Conservation (phyloP, 2,888 invertebrate genomes). For the Calameuta idolon region DNA sequence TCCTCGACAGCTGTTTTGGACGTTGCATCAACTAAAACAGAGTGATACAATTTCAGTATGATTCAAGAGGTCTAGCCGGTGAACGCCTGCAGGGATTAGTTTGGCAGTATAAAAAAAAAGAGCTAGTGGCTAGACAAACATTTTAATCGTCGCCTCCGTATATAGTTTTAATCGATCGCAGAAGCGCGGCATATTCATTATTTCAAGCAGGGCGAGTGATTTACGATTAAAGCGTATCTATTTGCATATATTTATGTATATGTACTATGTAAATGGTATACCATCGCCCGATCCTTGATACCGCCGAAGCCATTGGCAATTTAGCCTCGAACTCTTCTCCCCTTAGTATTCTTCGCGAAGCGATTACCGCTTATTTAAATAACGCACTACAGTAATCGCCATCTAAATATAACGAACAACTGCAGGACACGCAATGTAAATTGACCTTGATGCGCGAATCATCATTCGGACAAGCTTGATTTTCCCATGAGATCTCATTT, state of each 20-base stretch:
- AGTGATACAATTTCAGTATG: not conserved
- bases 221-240: not conserved
- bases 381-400: slow-evolving; percentile 29
- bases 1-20: not conserved
- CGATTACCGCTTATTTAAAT: slow-evolving; percentile 33
- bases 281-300: not conserved
- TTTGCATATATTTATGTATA: not conserved
- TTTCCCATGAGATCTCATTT: not conserved
- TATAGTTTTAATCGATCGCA: not conserved
- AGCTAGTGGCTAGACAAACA: not conserved
- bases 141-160: not conserved
- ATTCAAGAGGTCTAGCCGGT: not conserved
- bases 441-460: slow-evolving; percentile 24
- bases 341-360: slow-evolving; percentile 21
- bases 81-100: not conserved
- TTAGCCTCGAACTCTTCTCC: slow-evolving; percentile 21
- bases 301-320: not conserved
- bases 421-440: slow-evolving; percentile 16
- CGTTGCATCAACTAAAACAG: not conserved
- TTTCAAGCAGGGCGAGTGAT: not conserved
- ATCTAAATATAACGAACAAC: slow-evolving; percentile 26
- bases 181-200: not conserved
- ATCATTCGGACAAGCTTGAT: not conserved
- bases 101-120: not conserved
- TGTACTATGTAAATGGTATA: not conserved